Evolutionary conservation across 2,113 vertebrate genomes (phyloP), one percentile per base, ranked within the genome.

Genomic region (Apeltes quadracus): DNA sequence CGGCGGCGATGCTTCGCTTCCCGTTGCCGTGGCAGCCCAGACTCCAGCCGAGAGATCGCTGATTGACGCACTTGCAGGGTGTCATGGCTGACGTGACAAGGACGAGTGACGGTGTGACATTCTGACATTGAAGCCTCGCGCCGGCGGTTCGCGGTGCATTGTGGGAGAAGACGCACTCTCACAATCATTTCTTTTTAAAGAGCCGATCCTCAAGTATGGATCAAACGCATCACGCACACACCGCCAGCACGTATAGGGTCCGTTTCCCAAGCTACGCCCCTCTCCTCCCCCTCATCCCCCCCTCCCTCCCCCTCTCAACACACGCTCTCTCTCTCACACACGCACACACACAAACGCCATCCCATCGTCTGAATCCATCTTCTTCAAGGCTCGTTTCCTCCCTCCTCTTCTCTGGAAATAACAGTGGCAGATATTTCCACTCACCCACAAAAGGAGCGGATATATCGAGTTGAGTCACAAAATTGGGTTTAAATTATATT

Each of bases 401-500:
- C 34, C 41, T 63, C 65, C 69, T 75, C 68, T 73, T 61, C 67
- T 72, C 66, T 61, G 76, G 76, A 87, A 82, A 80, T 87, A 83
- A 82, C 85, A 86, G 83, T 81, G 79, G 83, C 84, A 88, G 80
- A 87, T 86, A 87, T 78, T 87, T 84, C 82, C 84, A 84, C 85
- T 88, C 84, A 78, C 75, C 84, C 44, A 62, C 77, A 84, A 82
- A 83, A 87, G 61, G 77, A 79, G 81, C 70, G 83, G 87, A 88
- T 85, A 87, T 84, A 87, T 89, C 84, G 78, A 66, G 85, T 72
- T 61, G 79, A 86, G 84, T 80, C 72, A 79, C 69, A 79, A 86
- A 88, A 89, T 83, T 87, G 89, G 78, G 81, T 84, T 90, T 59
- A 87, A 87, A 85, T 87, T 61, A 84, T 88, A 87, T 89, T 89